These are phyloP conservation scores for Polyodon spathula DNA, from an alignment of 2,113 vertebrate species.

Conservation along the genomic window DNA sequence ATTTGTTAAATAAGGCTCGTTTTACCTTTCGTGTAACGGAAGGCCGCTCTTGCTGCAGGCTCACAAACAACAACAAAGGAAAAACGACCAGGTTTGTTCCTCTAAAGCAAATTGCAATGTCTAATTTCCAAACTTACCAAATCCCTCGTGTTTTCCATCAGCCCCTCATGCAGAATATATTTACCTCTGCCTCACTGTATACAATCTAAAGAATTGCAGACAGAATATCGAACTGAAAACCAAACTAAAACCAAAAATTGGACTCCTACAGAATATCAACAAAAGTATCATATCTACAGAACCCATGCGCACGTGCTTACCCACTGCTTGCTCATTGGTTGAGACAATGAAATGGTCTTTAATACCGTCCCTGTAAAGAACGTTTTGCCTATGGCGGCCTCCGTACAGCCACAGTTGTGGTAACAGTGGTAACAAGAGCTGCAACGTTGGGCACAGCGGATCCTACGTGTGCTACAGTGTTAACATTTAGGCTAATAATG, in stretches of 20 bases:
- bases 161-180: slow-evolving; percentile 67
- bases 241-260: slow-evolving; percentile 40
- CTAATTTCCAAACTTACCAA: slow-evolving; percentile 63
- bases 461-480: too few relatives aligned
- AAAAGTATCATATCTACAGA: slow-evolving; percentile 54
- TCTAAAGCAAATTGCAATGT: neutral
- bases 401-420: neutral
- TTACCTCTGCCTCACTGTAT: slow-evolving; percentile 3
- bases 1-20: neutral
- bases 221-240: slow-evolving; percentile 34
- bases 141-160: slow-evolving; percentile 94
- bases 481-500: too few relatives aligned
- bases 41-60: slow-evolving; percentile 10
- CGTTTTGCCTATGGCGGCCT: slow-evolving; percentile 11
- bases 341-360: slow-evolving; percentile 28
- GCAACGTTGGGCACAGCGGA: neutral
- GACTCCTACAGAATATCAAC: slow-evolving; percentile 81
- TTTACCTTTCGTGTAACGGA: neutral
- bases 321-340: slow-evolving; percentile 49
- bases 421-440: neutral
- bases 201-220: slow-evolving; percentile 14
- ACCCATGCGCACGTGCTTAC: slow-evolving; percentile 56
- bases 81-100: slow-evolving; percentile 17
- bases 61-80: slow-evolving; percentile 42
- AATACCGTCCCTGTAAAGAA: slow-evolving; percentile 33